These are phyloP conservation scores for Euwallacea fornicatus DNA, from an alignment of 1,140 invertebrate genomes.

Conservation along the genomic window DNA sequence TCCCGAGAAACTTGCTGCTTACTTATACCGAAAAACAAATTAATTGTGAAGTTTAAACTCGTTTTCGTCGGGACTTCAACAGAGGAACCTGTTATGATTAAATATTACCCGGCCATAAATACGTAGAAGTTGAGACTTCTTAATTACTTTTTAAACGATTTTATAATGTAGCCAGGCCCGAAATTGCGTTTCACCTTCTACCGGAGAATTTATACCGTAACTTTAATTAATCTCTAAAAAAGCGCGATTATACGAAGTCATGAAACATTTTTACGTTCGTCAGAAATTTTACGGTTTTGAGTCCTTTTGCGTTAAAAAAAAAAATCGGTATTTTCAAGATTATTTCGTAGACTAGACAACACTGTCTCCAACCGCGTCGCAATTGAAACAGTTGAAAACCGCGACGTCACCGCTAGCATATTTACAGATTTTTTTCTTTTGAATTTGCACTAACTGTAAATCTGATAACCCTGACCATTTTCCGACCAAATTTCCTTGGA, in stretches of 20 bases:
- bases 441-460: too few relatives aligned
- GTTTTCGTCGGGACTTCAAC: neutral
- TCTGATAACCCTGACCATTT: too few relatives aligned
- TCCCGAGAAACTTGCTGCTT: neutral
- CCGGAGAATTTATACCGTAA: conserved; percentile 4
- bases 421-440: too few relatives aligned
- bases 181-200: conserved; percentile 1
- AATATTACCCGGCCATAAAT: conserved; percentile 3
- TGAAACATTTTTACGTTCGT: too few relatives aligned
- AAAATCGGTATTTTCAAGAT: too few relatives aligned
- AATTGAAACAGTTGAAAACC: too few relatives aligned
- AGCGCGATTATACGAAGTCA: neutral
- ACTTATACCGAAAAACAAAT: neutral
- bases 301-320: too few relatives aligned
- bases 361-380: too few relatives aligned
- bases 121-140: conserved; percentile 2
- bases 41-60: conserved; percentile 6
- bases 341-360: too few relatives aligned
- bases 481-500: too few relatives aligned
- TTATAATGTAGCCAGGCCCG: neutral
- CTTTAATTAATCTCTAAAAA: conserved; percentile 5
- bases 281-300: too few relatives aligned
- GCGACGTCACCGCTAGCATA: too few relatives aligned
- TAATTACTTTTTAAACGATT: conserved; percentile 10
- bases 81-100: conserved; percentile 7